Base-by-base conservation (phyloP, 2,888 invertebrate species). In the Ischnus inquisitorius region DNA sequence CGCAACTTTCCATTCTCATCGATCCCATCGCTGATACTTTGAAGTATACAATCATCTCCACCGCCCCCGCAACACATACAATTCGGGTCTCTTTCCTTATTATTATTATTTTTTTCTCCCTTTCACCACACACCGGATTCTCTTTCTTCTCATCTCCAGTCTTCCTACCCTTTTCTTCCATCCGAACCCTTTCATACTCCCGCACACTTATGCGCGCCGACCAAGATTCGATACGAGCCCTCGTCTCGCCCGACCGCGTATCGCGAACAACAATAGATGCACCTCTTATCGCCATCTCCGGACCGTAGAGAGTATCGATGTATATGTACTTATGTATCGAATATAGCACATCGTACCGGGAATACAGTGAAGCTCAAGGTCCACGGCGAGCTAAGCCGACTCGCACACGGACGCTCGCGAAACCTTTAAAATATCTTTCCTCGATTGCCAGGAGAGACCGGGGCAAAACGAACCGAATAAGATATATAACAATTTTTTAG, bases 231-330 rank as follows among this genome's bases (percentile, higher is more conserved):
- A 46, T 79, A 65, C 65, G 46, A 48, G 46, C 39, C 22, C 46
- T 34, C 34, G 34, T 34, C 34, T 34, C 34, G 5, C 34, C 5
- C 34, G 34, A 6, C 34, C 34, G 19, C 72, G 54, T 74, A 74
- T 74, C 74, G 60, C 39, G 39, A 39, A 48, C 74, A 80, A 74
- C 74, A 75, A 80, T 68, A 74, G 74, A 67, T 46, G 54, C 65
- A 65, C 46, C 68, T 74, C 46, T 80, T 39, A 80, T 68, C 41
- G 39, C 16, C 22, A 19, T 60, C 43, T 43, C 68, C 6, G 54
- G 41, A 12, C 54, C n/a, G 19, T 41, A 4, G 16, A 51, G 14
- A 10, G 54, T 34, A 41, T 39, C 10, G 3, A 64, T 39, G 39
- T 39, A 39, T n/a, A 12, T 39, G 2, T 14, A 34, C 43, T 14